These are phyloP conservation scores for Chaetura pelagica DNA, from an alignment of 2,113 vertebrate genomes.

Conservation along the genomic window DNA sequence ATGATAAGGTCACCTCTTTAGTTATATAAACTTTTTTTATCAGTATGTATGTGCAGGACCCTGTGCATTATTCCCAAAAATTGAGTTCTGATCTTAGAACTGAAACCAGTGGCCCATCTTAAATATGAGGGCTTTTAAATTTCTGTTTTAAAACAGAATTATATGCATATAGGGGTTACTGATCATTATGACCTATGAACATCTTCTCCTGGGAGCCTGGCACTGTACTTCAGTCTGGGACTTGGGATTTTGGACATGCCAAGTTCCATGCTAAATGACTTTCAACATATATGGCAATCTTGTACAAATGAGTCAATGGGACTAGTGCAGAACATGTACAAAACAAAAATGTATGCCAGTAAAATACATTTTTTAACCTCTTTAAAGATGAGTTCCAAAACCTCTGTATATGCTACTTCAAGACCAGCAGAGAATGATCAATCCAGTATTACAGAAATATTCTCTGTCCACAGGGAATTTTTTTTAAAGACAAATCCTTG, in stretches of 20 bases:
- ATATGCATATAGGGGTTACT: background rate
- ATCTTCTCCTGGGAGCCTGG: background rate
- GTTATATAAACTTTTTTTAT: background rate
- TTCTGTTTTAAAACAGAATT: background rate
- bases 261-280: background rate
- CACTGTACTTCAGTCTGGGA: background rate
- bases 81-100: background rate
- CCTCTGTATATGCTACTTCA: background rate
- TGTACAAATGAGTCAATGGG: background rate
- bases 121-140: background rate
- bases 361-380: background rate
- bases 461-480: background rate
- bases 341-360: background rate
- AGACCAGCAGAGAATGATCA: background rate
- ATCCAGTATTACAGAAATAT: background rate
- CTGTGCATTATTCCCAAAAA: background rate
- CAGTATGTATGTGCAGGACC: background rate
- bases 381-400: background rate
- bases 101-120: background rate
- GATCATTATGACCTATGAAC: background rate
- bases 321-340: background rate
- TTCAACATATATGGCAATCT: background rate
- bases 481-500: background rate
- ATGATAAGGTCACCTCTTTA: background rate
- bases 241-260: background rate